Base-by-base conservation (phyloP, 37 sponge, comb jelly and placozoan species). In the Petrosia ficiformis region DNA sequence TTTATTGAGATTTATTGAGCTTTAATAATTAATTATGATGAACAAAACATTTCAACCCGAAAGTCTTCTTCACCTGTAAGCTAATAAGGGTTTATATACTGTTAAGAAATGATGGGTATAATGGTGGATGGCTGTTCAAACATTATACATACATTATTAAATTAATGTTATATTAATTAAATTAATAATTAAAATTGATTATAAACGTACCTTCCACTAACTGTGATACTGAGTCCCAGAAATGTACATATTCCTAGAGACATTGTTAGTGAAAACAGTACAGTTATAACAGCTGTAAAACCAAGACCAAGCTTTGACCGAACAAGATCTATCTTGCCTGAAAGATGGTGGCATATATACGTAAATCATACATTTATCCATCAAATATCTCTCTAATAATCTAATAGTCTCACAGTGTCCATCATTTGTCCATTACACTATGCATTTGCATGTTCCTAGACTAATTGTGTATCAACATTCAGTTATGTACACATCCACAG, bases 201-300 rank as follows among this genome's bases (percentile, higher is more conserved):
- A 2, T 19, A 26, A 43, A 36, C 74, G 70, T 52, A 91, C 92
- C 92, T 91, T 25, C 92, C 87, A 52, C 87, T 86, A 56, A 91
- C 59, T 6, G 92, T 83, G 59, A 91, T 82, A 73, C 89, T 89
- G 38, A 95, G 75, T 59, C 92, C 92, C 68, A 98, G 93, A 73
- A 90, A 86, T 31, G 88, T 92, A 44, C 99, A 95, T 43, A 98
- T 82, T 24, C 99, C 99, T 14, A 98, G 87, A 31, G 99, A 95
- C 94, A 98, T 94, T 59, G 89, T 84, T 39, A 96, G 84, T 37
- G 97, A 84, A 37, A 78, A 78, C 41, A 93, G 34, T 44, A 93
- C 80, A 10, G 94, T 90, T 8, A 87, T 19, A 25, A 87, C 88
- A 19, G 97, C 97, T 11, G 87, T 86, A 69, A 86, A 79, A 36